Evolutionary conservation across 2,797 vertebrate genomes (phyloP).

Genomic region (Chaetodon trifasciatus): DNA sequence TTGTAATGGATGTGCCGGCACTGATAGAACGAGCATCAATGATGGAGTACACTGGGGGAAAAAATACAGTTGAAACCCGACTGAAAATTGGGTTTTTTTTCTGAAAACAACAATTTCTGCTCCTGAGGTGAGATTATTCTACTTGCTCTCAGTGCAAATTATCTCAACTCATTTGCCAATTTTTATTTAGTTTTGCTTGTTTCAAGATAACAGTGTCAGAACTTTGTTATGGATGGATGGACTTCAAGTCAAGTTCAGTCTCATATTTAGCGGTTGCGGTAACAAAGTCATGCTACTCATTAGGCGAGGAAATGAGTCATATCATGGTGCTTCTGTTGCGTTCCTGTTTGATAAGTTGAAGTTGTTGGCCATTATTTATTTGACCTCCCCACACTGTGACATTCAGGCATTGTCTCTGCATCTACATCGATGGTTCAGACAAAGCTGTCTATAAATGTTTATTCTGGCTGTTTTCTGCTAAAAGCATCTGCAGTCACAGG

Average conservation of each 20-base stretch:
- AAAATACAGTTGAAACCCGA: not conserved
- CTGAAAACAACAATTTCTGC: no score
- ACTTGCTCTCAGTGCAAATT: not conserved
- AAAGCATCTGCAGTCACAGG: slow-evolving; percentile 44
- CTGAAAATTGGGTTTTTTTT: not conserved
- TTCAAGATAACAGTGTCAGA: not conserved
- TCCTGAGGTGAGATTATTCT: not conserved
- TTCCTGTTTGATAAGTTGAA: not conserved
- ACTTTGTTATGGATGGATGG: not conserved
- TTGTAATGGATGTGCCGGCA: not conserved
- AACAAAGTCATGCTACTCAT: not conserved
- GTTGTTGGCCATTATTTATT: not conserved
- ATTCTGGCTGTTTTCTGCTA: not conserved
- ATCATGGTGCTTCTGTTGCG: slow-evolving; percentile 6
- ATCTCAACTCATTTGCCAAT: not conserved
- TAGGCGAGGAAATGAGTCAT: not conserved
- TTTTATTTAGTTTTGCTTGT: not conserved
- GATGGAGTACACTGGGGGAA: not conserved
- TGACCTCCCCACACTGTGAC: slow-evolving; percentile 8
- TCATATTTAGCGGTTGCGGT: not conserved
- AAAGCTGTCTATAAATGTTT: slow-evolving; percentile 43
- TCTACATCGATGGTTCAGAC: not conserved
- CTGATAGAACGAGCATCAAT: not conserved
- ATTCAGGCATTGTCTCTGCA: slow-evolving; percentile 11
- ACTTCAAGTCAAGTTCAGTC: not conserved